These are phyloP conservation scores for Callocephalon fimbriatum DNA, from an alignment of 2,113 vertebrate genomes.

Conservation along the genomic window DNA sequence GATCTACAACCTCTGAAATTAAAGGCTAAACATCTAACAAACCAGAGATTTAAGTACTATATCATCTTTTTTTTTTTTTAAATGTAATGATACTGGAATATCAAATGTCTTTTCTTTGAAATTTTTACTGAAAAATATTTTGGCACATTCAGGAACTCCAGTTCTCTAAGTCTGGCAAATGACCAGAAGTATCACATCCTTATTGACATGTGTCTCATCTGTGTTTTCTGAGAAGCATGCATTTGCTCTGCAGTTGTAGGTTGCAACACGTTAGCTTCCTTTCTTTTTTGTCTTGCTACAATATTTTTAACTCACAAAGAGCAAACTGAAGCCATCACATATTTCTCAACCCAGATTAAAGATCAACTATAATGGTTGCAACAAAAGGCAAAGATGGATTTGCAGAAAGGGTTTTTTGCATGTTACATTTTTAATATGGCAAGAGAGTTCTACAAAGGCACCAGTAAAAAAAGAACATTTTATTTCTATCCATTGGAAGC, in stretches of 20 bases:
- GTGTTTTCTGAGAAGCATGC: background rate
- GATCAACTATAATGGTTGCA: background rate
- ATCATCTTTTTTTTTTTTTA: background rate
- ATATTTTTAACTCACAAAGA: background rate
- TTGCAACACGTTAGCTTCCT: background rate
- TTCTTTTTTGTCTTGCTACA: background rate
- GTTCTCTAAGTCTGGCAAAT: background rate
- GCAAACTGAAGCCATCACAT: background rate
- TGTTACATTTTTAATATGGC: background rate
- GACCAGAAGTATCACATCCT: background rate
- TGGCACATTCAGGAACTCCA: background rate
- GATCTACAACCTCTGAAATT: background rate
- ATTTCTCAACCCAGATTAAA: background rate
- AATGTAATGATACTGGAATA: background rate
- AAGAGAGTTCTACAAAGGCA: background rate
- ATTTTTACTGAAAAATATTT: background rate
- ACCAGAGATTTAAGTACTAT: background rate
- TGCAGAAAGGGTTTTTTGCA: background rate
- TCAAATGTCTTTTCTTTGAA: background rate
- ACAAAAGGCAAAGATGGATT: background rate
- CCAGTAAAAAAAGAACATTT: background rate
- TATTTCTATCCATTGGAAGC: background rate
- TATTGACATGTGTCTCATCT: background rate
- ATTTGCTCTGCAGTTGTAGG: background rate
- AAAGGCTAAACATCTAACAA: slow-evolving; percentile 23